Conservation (phyloP, 2,888 invertebrate species). For the Lacanobia oleracea region DNA sequence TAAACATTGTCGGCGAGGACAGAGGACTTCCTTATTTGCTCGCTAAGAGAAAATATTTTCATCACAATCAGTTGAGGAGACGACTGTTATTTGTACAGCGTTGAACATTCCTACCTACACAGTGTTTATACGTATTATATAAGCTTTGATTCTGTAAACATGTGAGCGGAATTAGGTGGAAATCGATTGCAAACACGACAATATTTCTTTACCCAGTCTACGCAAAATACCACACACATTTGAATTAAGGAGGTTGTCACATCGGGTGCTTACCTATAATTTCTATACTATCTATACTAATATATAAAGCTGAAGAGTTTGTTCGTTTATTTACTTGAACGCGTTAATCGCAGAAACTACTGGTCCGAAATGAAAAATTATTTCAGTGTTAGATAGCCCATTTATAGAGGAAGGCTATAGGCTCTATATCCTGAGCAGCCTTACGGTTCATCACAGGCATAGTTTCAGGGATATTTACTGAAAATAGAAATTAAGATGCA, state of each 20-base stretch:
- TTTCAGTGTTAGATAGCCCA: too few species aligned
- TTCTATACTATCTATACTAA: too few species aligned
- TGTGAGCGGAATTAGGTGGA: background rate
- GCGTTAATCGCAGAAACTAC: too few species aligned
- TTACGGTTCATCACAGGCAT: too few species aligned
- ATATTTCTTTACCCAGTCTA: background rate
- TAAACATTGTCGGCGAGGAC: conserved; percentile 22
- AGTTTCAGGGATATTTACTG: too few species aligned
- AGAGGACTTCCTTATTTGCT: conserved; percentile 28
- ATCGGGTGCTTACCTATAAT: background rate
- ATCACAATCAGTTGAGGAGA: conserved; percentile 23
- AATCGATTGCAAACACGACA: background rate
- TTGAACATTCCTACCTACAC: background rate
- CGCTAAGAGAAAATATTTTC: conserved; percentile 33
- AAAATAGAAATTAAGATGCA: too few species aligned
- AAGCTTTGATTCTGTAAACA: conserved; percentile 3
- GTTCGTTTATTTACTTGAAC: too few species aligned
- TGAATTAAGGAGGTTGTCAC: background rate
- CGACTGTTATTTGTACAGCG: conserved; percentile 15
- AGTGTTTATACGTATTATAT: background rate
- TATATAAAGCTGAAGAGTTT: too few species aligned
- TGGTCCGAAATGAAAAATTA: too few species aligned
- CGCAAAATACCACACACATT: background rate
- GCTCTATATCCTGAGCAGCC: too few species aligned
- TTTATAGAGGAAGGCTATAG: too few species aligned